Evolutionary conservation across 2,888 invertebrate species (phyloP).

Genomic region (Dysmachus trigonus): DNA sequence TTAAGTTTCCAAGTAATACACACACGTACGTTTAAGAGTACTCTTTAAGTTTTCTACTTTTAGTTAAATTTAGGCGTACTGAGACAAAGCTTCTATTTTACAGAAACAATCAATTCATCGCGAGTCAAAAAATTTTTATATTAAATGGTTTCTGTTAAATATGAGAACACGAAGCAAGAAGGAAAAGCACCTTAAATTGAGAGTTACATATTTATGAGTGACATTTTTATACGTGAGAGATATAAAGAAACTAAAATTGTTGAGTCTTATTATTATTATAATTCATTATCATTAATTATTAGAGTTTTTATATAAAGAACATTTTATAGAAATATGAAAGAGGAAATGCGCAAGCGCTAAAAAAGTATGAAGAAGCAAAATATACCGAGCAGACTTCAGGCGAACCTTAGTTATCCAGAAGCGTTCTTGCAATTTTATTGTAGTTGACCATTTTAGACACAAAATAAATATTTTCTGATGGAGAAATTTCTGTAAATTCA

Average conservation of each 20-base stretch:
- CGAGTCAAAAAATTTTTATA: conserved; percentile 14
- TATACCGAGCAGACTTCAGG: conserved; percentile 3
- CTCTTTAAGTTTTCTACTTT: conserved; percentile 16
- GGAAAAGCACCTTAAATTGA: conserved; percentile 4
- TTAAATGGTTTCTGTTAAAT: conserved; percentile 14
- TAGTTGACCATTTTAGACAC: conserved; percentile 4
- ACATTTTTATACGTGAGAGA: conserved; percentile 27
- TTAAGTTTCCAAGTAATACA: conserved; percentile 6
- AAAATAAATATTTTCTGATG: conserved; percentile 11
- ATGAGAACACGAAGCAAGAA: conserved; percentile 1
- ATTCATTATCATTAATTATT: conserved; percentile 38
- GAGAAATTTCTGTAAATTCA: conserved; percentile 20
- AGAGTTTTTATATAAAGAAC: conserved; percentile 39
- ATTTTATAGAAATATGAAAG: conserved; percentile 27
- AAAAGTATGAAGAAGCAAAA: neutral
- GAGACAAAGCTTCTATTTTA: conserved; percentile 24
- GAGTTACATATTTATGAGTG: conserved; percentile 19
- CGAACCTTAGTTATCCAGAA: conserved; percentile 5
- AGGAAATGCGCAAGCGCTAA: neutral
- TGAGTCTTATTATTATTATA: conserved; percentile 39
- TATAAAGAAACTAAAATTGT: conserved; percentile 22
- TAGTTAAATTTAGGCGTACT: conserved; percentile 5
- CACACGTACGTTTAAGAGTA: conserved; percentile 12
- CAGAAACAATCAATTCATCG: conserved; percentile 20
- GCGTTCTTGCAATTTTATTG: neutral